These are phyloP conservation scores for Thera britannica DNA, from an alignment of 2,888 invertebrate species.

Conservation along the genomic window DNA sequence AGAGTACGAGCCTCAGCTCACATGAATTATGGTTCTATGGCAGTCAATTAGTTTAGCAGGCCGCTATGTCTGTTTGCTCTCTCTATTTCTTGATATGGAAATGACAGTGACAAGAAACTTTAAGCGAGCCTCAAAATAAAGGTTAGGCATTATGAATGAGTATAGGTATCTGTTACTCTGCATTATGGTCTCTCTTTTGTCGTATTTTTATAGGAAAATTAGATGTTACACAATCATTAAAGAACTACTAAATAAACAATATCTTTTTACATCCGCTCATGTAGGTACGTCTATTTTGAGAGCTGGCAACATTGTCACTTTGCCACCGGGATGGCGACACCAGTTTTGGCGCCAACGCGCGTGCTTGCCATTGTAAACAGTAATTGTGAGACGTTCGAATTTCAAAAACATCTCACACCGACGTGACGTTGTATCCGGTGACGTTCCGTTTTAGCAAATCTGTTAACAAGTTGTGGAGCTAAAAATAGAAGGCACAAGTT, in stretches of 20 bases:
- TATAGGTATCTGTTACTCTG: too few relatives aligned
- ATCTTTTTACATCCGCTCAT: conserved; percentile 34
- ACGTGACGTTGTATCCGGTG: conserved; percentile 81
- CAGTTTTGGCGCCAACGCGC: conserved; percentile 74
- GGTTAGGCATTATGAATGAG: too few relatives aligned
- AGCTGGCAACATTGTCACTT: conserved; percentile 76
- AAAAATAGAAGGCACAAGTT: conserved; percentile 17
- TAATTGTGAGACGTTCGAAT: conserved; percentile 74
- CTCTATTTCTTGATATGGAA: too few relatives aligned
- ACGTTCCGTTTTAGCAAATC: conserved; percentile 61
- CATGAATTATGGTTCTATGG: too few relatives aligned
- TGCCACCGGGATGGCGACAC: conserved; percentile 66
- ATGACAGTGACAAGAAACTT: too few relatives aligned
- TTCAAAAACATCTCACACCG: conserved; percentile 78
- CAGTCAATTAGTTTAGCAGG: too few relatives aligned
- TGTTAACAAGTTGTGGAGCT: conserved; percentile 31
- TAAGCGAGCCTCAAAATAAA: too few relatives aligned
- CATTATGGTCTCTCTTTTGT: too few relatives aligned
- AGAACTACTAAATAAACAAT: not conserved
- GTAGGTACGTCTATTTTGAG: conserved; percentile 69
- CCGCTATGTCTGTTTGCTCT: too few relatives aligned
- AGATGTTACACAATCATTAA: not conserved
- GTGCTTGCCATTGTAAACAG: conserved; percentile 78
- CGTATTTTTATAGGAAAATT: not conserved
- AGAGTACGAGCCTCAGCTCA: too few relatives aligned